Evolutionary conservation across 1,140 invertebrate species (phyloP), one percentile per base, ranked within the genome.

Genomic region (Harpegnathos saltator): DNA sequence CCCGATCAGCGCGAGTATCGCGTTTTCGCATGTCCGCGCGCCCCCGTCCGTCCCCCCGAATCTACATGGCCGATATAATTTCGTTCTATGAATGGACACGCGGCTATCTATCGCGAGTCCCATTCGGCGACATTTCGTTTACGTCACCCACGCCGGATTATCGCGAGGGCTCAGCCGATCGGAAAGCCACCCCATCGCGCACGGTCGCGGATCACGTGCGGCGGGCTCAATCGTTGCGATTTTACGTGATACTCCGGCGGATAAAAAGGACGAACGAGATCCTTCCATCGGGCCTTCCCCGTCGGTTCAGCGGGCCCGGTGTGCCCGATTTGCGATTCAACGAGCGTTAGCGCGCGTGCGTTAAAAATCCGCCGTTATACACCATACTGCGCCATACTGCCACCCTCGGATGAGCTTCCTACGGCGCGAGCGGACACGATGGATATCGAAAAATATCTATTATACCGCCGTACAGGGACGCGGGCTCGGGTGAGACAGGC

Each of bases 391-490:
- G 74, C 38, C 48, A 54, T 66, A 69, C 58, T 69, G 22, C 29
- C 33, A 71, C 58, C n/a, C 63, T 38, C 29, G 50, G 63, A 44
- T 52, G 17, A 78, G 19, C 29, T 68, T 68, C 44, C 59, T 65
- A 17, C 74, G 33, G 58, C 24, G 58, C 29, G 62, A 17, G 58
- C 22, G 62, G 44, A 22, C 22, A 15, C 14, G 52, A 38, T 33
- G 17, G 48, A 44, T 69, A 80, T 80, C 52, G 52, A 80, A 68
- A 78, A 78, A 80, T 80, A 80, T 69, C 58, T 80, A 69, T 80
- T 80, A 69, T 80, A n/a, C n/a, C 26, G 52, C 63, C 29, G 29
- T 1, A 33, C 29, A 5, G 29, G 29, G 52, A 33, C 59, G 61
- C 44, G 26, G 22, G 52, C 29, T 3, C 15, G 52, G 62, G n/a